These are phyloP conservation scores for Paratrypauchen microcephalus DNA, from an alignment of 2,797 vertebrate genomes.

Conservation along the genomic window DNA sequence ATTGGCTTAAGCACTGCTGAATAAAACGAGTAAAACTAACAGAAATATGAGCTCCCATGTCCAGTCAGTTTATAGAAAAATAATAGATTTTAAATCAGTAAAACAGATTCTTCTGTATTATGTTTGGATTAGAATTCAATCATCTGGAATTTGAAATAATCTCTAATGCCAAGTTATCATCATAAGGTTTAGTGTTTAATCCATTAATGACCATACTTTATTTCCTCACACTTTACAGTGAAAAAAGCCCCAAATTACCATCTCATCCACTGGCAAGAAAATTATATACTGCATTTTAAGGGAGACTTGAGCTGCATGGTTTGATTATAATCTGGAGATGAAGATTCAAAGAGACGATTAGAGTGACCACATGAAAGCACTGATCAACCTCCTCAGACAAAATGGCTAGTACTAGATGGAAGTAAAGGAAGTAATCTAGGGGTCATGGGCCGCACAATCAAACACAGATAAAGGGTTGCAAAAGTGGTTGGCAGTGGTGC, in stretches of 20 bases:
- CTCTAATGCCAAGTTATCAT: not conserved
- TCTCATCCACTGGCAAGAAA: not conserved
- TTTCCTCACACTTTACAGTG: not conserved
- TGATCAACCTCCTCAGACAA: not conserved
- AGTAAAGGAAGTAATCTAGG: not conserved
- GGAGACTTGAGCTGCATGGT: slow-evolving; percentile 2
- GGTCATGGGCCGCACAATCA: not conserved
- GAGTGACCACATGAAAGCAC: not conserved
- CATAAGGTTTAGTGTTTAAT: not conserved
- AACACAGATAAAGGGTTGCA: not conserved
- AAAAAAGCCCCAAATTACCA: not conserved
- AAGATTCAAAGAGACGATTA: slow-evolving; percentile 1
- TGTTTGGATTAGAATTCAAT: not conserved
- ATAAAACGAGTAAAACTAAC: not conserved
- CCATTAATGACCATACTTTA: not conserved
- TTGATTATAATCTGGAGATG: slow-evolving; percentile 3
- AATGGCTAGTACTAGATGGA: not conserved
- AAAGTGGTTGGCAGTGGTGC: too few relatives aligned
- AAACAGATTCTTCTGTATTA: too few relatives aligned
- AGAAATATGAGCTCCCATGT: not conserved
- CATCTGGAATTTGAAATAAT: not conserved
- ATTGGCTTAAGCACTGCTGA: slow-evolving; percentile 13
- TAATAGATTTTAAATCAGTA: not conserved
- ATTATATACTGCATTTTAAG: not conserved
- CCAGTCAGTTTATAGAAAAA: not conserved